Evolutionary conservation across 1,140 invertebrate species (phyloP), one percentile per base, ranked within the genome.

Genomic region (Oncopodura yosiiana): DNA sequence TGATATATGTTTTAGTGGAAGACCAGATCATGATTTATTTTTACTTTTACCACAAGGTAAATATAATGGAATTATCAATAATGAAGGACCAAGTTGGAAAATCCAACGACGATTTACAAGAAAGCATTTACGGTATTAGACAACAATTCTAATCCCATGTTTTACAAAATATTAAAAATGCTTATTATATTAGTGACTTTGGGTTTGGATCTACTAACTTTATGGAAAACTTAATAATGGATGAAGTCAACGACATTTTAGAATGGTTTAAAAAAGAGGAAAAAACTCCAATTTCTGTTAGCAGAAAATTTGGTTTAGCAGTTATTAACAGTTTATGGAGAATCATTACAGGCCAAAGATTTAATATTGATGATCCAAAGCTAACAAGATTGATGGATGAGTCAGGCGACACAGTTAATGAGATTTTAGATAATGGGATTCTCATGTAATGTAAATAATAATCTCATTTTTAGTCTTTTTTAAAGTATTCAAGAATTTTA

Each of bases 331-430:
- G 30, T 11, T 65, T 73, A 11, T 71, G 69, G 56, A 66, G 64
- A 14, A 61, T 72, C 12, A 56, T 71, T 1, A 70, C 69, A 52
- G 71, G 71, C 0, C 57, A 69, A 43, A 38, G 71, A 14, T 68
- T 68, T 37, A 65, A 68, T 3, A 67, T 71, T 51, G 55, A 68
- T 19, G 66, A 72, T 42, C 57, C 61, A 0, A 19, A 42, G 26
- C 37, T 61, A 6, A 4, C 14, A 4, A 38, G 19, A n/a, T 27
- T 49, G 6, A 8, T 49, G 3, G 48, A 49, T n/a, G n/a, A n/a
- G n/a, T n/a, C n/a, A n/a, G n/a, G n/a, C n/a, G n/a, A n/a, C n/a
- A n/a, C n/a, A n/a, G n/a, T n/a, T n/a, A n/a, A n/a, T n/a, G n/a
- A n/a, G n/a, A n/a, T n/a, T n/a, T n/a, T n/a, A n/a, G n/a, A n/a